A percentile compares a stretch with the other conserved stretches of the same genome.
These are phyloP conservation scores for Brachyrhaphis roseni DNA, from an alignment of 2,797 vertebrate species.

Conservation along the genomic window DNA sequence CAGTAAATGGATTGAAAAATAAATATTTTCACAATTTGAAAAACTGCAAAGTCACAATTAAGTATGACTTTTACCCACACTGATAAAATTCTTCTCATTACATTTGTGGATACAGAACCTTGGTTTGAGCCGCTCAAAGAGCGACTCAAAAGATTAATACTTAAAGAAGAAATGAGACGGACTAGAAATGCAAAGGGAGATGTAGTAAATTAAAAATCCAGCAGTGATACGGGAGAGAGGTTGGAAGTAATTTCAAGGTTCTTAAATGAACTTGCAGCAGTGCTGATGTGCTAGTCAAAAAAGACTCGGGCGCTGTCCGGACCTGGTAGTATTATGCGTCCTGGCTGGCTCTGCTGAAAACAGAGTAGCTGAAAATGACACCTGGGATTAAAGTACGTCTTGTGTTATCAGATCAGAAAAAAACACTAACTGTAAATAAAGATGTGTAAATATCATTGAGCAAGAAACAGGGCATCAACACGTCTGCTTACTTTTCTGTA, in stretches of 20 bases:
- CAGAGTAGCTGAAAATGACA: not conserved
- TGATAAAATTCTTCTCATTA: slow-evolving; percentile 17
- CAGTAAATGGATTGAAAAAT: slow-evolving; percentile 2
- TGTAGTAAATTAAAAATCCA: not conserved
- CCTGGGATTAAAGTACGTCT: not conserved
- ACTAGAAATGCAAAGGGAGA: not conserved
- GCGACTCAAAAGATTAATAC: not conserved
- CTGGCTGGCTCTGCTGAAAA: not conserved
- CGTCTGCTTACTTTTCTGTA: not conserved
- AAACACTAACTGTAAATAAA: not conserved
- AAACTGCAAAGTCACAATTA: slow-evolving; percentile 33
- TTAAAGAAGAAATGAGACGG: not conserved
- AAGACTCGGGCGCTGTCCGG: not conserved
- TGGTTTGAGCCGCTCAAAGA: slow-evolving; percentile 3
- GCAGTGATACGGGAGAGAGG: not conserved
- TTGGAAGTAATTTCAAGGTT: not conserved
- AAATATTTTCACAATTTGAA: slow-evolving; percentile 15
- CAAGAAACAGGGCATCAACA: not conserved
- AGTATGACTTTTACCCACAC: slow-evolving; percentile 17
- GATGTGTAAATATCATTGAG: not conserved
- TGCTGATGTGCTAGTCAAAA: slow-evolving; percentile 1
- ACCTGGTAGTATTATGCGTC: not conserved
- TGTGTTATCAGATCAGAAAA: not conserved
- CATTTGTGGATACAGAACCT: slow-evolving; percentile 9
- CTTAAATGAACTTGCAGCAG: not conserved